Evolutionary conservation across 1,140 invertebrate species (phyloP).

Genomic region (Pteromalus puparum): DNA sequence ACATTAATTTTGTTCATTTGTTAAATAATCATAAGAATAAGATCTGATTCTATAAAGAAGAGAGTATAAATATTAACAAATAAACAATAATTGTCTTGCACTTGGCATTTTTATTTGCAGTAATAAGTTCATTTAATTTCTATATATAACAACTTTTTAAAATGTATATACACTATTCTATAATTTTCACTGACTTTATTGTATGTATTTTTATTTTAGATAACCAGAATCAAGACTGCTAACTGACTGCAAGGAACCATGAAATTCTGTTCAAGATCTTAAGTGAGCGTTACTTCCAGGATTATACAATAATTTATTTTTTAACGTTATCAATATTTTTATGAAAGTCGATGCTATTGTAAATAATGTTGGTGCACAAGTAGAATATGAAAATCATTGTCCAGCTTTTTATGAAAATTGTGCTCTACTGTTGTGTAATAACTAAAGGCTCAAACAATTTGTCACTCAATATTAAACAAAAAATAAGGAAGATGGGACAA

Average conservation of each 20-base stretch:
- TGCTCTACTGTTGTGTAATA: background rate
- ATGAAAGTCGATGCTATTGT: conserved; percentile 53
- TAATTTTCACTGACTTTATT: conserved; percentile 42
- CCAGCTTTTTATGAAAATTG: conserved; percentile 36
- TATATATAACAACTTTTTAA: background rate
- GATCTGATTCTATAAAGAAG: no score
- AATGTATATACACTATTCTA: background rate
- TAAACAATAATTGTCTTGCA: no score
- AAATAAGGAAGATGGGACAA: conserved; percentile 69
- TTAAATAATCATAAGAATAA: background rate
- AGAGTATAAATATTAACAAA: no score
- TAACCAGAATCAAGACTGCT: conserved; percentile 70
- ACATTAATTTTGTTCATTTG: background rate
- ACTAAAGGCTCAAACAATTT: background rate
- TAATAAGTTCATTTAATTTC: no score
- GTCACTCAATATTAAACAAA: conserved; percentile 32
- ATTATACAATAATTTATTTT: conserved; percentile 58
- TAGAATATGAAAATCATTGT: conserved; percentile 5
- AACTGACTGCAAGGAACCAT: conserved; percentile 59
- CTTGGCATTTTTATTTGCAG: no score
- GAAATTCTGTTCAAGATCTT: conserved; percentile 63
- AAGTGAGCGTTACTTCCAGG: conserved; percentile 63
- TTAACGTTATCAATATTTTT: conserved; percentile 50
- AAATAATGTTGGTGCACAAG: conserved; percentile 52
- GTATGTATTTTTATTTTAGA: conserved; percentile 59